Evolutionary conservation across 1,140 invertebrate genomes (phyloP), one percentile per base, ranked within the genome.

Genomic region (Sminthurides bifidus): DNA sequence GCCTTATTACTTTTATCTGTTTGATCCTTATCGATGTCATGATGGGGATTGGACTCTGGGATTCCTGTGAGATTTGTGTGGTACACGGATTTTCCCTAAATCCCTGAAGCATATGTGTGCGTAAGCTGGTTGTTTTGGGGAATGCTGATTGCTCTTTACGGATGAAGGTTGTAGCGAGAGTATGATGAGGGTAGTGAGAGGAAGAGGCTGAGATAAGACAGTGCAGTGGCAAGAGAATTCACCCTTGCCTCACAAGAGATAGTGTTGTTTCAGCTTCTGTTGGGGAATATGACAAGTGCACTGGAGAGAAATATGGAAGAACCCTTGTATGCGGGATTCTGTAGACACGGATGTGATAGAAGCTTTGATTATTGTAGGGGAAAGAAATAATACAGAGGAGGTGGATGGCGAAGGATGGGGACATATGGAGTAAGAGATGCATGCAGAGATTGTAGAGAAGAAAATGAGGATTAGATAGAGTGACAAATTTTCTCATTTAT

Each of bases 401-500:
- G n/a, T n/a, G n/a, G n/a, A n/a, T n/a, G n/a, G n/a, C n/a, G n/a
- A n/a, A n/a, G n/a, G n/a, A n/a, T n/a, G n/a, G n/a, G n/a, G n/a
- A n/a, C n/a, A n/a, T 35, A 10, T n/a, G 10, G 33, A 12, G 33
- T 37, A 12, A 12, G 10, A 37, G 12, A 37, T 37, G 33, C 33
- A 12, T 17, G 33, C 33, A 15, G 6, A 10, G 6, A 19, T 6
- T 21, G 17, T 43, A 43, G 41, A 15, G 6, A 6, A 21, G 10
- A 43, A 43, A 43, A 43, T 43, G 41, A 43, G 41, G 41, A 43
- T 43, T 43, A 43, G 41, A 43, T 43, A 43, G 41, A 43, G 41
- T 43, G 41, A 43, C 41, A 43, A 43, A 43, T 43, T 43, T 43
- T 43, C 41, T 43, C 41, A 43, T 43, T 43, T 43, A 43, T 43